Percentiles rank a stretch among this genome's conserved stretches.
phyloP scores from a whole-genome alignment of 1,140 invertebrate species.

The Latrodectus geometricus region DNA sequence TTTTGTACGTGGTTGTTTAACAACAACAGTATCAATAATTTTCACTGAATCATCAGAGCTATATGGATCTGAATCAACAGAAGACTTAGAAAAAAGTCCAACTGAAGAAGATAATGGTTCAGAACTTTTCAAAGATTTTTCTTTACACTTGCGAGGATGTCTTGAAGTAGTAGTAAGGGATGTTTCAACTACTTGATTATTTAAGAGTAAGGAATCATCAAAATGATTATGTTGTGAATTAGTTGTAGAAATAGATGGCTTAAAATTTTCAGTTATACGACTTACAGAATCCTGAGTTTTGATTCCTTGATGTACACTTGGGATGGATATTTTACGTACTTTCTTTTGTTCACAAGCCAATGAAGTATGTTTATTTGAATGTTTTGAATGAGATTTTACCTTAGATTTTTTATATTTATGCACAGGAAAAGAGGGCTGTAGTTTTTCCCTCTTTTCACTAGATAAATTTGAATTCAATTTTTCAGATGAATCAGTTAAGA shows the following conservation, averaged over 20 bases:
- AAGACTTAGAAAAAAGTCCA: too few relatives aligned
- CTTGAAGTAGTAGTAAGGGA: background rate
- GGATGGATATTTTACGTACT: too few relatives aligned
- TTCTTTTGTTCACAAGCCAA: too few relatives aligned
- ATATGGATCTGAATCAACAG: background rate
- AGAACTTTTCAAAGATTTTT: background rate
- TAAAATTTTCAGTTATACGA: background rate
- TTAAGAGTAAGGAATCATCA: background rate
- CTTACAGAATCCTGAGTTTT: background rate
- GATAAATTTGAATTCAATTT: too few relatives aligned
- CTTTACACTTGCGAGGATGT: background rate
- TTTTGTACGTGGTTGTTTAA: background rate
- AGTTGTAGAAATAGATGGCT: too few relatives aligned
- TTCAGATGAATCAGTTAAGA: background rate
- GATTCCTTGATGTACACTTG: too few relatives aligned
- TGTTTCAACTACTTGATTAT: background rate
- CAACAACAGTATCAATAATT: background rate
- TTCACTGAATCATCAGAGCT: background rate
- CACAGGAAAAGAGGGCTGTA: too few relatives aligned
- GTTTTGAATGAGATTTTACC: background rate
- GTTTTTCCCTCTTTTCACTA: too few relatives aligned
- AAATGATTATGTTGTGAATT: too few relatives aligned
- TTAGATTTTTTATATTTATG: background rate
- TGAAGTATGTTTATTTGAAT: background rate
- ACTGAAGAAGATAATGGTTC: background rate